phyloP scores from a whole-genome alignment of 64 coral and sea anemone genomes.

The Montipora foliosa region DNA sequence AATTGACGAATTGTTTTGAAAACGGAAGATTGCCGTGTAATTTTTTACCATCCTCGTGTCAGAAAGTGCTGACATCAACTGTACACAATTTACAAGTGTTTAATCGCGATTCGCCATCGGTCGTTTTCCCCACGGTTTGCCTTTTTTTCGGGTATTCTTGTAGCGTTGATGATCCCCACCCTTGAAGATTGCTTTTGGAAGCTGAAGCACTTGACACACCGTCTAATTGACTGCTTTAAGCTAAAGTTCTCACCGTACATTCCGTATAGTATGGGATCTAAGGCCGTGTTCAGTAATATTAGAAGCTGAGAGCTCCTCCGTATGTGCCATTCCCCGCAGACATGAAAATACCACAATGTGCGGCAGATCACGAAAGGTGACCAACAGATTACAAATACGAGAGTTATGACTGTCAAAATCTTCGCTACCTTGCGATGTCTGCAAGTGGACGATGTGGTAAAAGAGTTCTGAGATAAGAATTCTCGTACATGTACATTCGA shows the following conservation, averaged over 20 bases:
- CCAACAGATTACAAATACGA: conserved; percentile 51
- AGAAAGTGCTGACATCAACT: no score
- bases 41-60: no score
- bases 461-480: background rate
- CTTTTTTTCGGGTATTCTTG: no score
- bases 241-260: conserved; percentile 41
- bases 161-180: no score
- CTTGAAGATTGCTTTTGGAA: no score
- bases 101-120: no score
- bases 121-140: no score
- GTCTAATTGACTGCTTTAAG: no score
- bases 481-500: background rate
- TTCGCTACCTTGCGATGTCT: conserved; percentile 45
- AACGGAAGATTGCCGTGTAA: no score
- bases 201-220: no score
- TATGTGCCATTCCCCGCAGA: background rate
- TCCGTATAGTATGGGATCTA: conserved; percentile 52
- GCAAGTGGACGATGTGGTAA: background rate
- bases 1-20: no score
- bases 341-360: conserved; percentile 46
- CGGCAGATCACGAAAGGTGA: conserved; percentile 44
- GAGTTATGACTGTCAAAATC: conserved; percentile 5
- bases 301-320: conserved; percentile 52
- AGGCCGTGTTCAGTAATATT: conserved; percentile 23
- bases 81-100: no score